Percentiles rank a stretch among this genome's conserved stretches.
These are phyloP conservation scores for Crotalus horridus DNA, from an alignment of 2,113 vertebrate genomes.

Conservation along the genomic window DNA sequence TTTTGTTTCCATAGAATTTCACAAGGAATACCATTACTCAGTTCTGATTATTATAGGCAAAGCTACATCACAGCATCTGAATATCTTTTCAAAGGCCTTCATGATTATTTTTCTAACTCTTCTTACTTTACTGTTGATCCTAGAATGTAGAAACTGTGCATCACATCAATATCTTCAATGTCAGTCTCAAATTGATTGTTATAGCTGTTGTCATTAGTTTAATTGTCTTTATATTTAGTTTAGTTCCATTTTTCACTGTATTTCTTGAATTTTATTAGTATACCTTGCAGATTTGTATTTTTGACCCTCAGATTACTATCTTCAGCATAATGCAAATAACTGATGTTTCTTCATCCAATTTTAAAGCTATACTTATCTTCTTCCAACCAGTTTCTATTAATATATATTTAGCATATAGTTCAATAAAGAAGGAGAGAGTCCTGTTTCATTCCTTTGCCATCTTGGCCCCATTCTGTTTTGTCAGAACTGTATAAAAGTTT, in stretches of 20 bases:
- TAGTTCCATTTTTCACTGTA: neutral
- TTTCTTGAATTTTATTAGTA: neutral
- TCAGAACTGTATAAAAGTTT: neutral
- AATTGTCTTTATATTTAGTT: neutral
- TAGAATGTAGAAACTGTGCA: neutral
- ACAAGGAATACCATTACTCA: neutral
- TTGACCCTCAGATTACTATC: neutral
- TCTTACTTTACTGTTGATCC: neutral
- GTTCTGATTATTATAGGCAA: neutral
- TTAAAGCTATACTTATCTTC: neutral
- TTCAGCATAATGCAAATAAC: neutral
- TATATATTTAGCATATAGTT: neutral
- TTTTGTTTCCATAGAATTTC: neutral
- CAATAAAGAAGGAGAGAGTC: neutral
- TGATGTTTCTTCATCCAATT: neutral
- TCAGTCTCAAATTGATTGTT: neutral
- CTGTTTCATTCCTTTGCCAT: neutral
- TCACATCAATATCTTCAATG: neutral
- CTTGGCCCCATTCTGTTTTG: neutral
- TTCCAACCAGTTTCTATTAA: neutral
- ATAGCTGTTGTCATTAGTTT: neutral
- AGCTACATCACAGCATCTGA: neutral
- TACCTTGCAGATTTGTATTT: neutral
- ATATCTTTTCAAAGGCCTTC: neutral
- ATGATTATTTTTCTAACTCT: neutral